Base-by-base conservation (phyloP, 2,888 invertebrate species). In the Horisme vitalbata region DNA sequence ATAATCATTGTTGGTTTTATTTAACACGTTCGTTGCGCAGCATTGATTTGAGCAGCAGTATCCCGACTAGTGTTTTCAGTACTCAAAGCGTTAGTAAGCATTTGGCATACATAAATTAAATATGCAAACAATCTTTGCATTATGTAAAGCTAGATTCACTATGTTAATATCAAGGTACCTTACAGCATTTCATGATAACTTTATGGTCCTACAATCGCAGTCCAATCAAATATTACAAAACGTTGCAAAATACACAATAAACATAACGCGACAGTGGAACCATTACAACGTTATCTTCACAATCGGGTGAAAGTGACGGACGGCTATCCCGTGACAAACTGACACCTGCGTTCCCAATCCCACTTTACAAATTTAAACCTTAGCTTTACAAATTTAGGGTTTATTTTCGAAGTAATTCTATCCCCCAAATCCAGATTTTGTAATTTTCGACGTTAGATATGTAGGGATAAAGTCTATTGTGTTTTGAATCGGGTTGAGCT, bases 221-320 rank as follows among this genome's bases (percentile, higher is more conserved):
- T 11, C 37, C 33, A 45, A 45, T 45, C 38, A 38, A 28, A 34
- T 18, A 28, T 45, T 38, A 45, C 45, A 33, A 23, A 28, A 18
- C 34, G 20, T 14, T 10, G 14, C 10, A 2, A 15, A 21, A 37
- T 31, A 38, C 13, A 48, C 44, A 48, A 35, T 41, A 41, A 50
- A 36, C 35, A 39, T 33, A 36, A 37, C 41, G 10, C 28, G 36
- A 37, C 50, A 36, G 20, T 45, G 37, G 35, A 37, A 50, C 47
- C 36, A 56, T 66, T 68, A 63, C n/a, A n/a, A n/a, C 61, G 61
- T 61, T 68, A 71, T 63, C 59, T 61, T 41, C 52, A 46, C 57
- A 44, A 60, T 51, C 55, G 56, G 52, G 61, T 55, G 70, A 71
- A 69, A 71, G 70, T 71, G 63, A 67, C 55, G 47, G 52, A 53